These are phyloP conservation scores for Psittacula cyanocephala DNA, from an alignment of 2,113 vertebrate genomes.

Conservation along the genomic window DNA sequence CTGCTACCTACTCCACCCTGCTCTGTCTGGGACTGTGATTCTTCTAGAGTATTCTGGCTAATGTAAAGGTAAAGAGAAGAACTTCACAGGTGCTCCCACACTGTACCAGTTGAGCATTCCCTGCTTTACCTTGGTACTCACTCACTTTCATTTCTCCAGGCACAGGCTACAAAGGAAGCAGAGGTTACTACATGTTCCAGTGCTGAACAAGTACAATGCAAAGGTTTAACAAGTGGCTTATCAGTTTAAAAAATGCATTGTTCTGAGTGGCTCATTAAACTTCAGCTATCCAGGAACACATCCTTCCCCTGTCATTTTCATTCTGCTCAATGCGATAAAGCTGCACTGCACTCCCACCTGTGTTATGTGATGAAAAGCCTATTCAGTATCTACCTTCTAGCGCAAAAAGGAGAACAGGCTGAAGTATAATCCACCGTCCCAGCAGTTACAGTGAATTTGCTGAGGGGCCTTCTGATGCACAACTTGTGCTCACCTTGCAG, in stretches of 20 bases:
- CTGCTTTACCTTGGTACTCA: not conserved
- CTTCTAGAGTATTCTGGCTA: not conserved
- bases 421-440: not conserved
- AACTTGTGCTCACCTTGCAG: not conserved
- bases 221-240: conserved; percentile 9
- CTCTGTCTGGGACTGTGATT: not conserved
- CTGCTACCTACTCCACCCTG: conserved; percentile 3
- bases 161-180: not conserved
- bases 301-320: not conserved
- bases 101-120: not conserved
- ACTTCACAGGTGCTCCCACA: not conserved
- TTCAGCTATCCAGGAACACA: conserved; percentile 3
- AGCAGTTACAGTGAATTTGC: not conserved
- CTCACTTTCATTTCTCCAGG: not conserved
- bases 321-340: not conserved
- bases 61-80: not conserved
- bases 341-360: not conserved
- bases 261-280: conserved; percentile 1
- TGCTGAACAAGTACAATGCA: conserved; percentile 32
- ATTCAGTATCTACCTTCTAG: not conserved
- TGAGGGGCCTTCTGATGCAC: not conserved
- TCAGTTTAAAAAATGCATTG: not conserved
- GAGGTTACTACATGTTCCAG: not conserved
- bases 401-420: not conserved
- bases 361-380: rapidly evolving